Evolutionary conservation across 2,888 invertebrate species (phyloP), one percentile per base, ranked within the genome.

Genomic region (Cybosia mesomella): DNA sequence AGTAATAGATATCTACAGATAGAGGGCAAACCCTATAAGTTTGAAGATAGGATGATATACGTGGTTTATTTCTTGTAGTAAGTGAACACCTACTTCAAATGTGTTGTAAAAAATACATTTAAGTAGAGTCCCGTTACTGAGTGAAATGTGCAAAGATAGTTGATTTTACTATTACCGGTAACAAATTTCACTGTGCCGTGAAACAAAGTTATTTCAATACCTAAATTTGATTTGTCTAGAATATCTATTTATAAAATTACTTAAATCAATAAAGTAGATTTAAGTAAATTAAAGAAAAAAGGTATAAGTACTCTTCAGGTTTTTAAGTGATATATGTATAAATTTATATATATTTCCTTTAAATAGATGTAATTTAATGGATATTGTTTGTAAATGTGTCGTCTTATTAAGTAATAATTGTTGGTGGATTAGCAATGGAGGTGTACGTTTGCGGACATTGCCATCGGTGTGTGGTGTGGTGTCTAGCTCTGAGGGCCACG

Each of bases 401-500:
- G 43, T 32, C 58, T 36, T 58, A 9, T 18, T 32, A 55, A 64
- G 60, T 55, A 36, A 28, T 34, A 39, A 68, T 36, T 43, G 22
- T 24, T 59, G 43, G 53, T 66, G 59, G 21, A 24, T 58, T 34
- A 8, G n/a, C 11, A 54, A n/a, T 49, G n/a, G 21, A 53, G 58
- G 28, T 13, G 43, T 28, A 15, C 4, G 55, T 10, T 24, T 28
- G 64, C 15, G 43, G 55, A 9, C 43, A 55, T 64, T 49, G 64
- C 57, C 64, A 61, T 34, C 28, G 57, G 24, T 32, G 60, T 43
- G 49, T 60, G 64, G 64, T 57, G 80, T 72, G 18, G 77, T 74
- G 81, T 83, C 79, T 84, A 85, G 64, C 55, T 34, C 34, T 43
- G 8, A 2, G 78, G 77, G 84, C 87, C 89, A 89, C 91, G 89